Percentiles rank a stretch among this genome's conserved stretches.
Evolutionary conservation across 1,140 invertebrate genomes (phyloP).

Genomic region (Uloborus diversus): DNA sequence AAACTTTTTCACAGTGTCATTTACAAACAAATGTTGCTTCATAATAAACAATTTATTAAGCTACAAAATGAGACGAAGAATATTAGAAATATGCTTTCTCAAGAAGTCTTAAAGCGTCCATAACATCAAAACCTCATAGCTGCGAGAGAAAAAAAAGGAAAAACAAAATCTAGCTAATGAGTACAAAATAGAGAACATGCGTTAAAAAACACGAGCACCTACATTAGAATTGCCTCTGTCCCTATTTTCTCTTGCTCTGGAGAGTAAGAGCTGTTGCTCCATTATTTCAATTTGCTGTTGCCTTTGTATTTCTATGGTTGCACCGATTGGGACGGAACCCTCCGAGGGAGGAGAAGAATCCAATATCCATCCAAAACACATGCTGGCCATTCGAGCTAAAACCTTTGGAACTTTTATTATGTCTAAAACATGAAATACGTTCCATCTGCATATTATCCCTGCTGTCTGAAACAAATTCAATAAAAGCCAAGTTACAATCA

Average conservation of each 20-base stretch:
- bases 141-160: background rate
- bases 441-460: constrained; percentile 68
- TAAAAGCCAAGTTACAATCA: too few relatives aligned
- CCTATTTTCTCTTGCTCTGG: constrained; percentile 62
- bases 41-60: too few relatives aligned
- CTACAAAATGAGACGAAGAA: too few relatives aligned
- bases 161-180: background rate
- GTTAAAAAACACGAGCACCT: background rate
- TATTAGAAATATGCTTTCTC: too few relatives aligned
- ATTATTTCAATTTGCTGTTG: constrained; percentile 69
- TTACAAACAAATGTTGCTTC: too few relatives aligned
- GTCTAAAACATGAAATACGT: constrained; percentile 66
- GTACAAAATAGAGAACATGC: background rate
- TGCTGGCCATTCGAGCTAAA: constrained; percentile 64
- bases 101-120: too few relatives aligned
- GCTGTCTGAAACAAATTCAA: constrained; percentile 60
- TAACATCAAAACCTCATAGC: too few relatives aligned
- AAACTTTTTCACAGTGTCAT: too few relatives aligned
- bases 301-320: constrained; percentile 70
- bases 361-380: constrained; percentile 66
- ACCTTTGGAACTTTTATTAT: constrained; percentile 66
- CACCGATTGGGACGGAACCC: constrained; percentile 66
- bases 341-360: constrained; percentile 67
- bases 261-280: constrained; percentile 69
- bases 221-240: constrained; percentile 14